Evolutionary conservation across 2,888 invertebrate genomes (phyloP), one percentile per base, ranked within the genome.

Genomic region (Tribolium freemani): DNA sequence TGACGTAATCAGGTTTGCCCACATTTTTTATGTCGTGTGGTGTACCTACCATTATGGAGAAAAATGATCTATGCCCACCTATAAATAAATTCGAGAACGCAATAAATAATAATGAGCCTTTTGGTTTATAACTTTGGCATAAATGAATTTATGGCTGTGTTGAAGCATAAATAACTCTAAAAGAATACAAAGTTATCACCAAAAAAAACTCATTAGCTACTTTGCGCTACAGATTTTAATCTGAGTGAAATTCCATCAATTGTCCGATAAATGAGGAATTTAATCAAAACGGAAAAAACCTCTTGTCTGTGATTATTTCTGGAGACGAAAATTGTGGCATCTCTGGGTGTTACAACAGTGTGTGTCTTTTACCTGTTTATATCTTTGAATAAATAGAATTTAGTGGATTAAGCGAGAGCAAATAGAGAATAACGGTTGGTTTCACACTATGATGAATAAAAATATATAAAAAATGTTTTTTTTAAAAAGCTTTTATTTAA

Each of bases 61-160:
- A 58, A 45, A 58, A 44, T 31, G 13, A 44, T 6, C 53, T n/a
- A 10, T 50, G n/a, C 63, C 45, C 10, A 44, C 30, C 64, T 44
- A 64, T 64, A 64, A 64, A 64, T 64, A 64, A 64, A 53, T 53
- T 38, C 50, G 45, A 45, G 64, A 64, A 54, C 38, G 53, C 13
- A 64, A 64, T 64, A 64, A 64, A 64, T 64, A 64, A 64, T 20
- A 53, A 64, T 64, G 64, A 64, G 38, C 64, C 64, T 64, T 64
- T 54, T 16, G 54, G 64, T 53, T 64, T 64, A 64, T 21, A 64
- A 54, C 53, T 64, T 64, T 64, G 64, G 54, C 64, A 64, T 51
- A 64, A 64, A 64, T 64, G 64, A 64, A 64, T 64, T 64, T 64
- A 64, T 64, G 54, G 21, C 9, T 38, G 9, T 53, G 30, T 54